Evolutionary conservation across 2,888 invertebrate species (phyloP), one percentile per base, ranked within the genome.

Genomic region (Xestobium rufovillosum): DNA sequence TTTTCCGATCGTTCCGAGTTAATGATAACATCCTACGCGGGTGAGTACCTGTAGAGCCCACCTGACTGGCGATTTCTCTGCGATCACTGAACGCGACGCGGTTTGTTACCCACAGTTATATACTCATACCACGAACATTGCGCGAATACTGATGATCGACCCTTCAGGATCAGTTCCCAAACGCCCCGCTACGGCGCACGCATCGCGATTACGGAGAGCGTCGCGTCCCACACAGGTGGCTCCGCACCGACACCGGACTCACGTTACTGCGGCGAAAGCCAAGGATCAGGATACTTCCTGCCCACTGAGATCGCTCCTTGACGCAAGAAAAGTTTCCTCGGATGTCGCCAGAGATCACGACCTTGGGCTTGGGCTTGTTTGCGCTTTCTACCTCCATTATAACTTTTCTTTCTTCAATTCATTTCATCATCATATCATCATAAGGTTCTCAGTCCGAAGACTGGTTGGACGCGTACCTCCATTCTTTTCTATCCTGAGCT

Each of bases 141-240:
- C 63, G 61, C 64, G 60, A 55, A 56, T 55, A 61, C 61, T 61
- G 60, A 54, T 53, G 60, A 64, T 62, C 63, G 62, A 61, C 61
- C 61, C 59, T 59, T 52, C 37, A 43, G 37, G 44, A 42, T 40
- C 39, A 38, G 33, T 43, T 42, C 47, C 51, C 49, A 52, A 53
- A 53, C 52, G 55, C 57, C 60, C 59, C 59, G 57, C 56, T 51
- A 41, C 39, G 49, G 52, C 57, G 57, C 55, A 59, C 59, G 59
- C 58, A 55, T 26, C 48, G 38, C 42, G 38, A 42, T n/a, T n/a
- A n/a, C 49, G 41, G 46, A 50, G 50, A 49, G 45, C 48, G 49
- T 48, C 49, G 39, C 42, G 41, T 46, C 51, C 54, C 55, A 55
- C 56, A 59, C 62, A 63, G 63, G 64, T 64, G 61, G 63, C 52